Evolutionary conservation across 2,888 invertebrate species (phyloP).

Genomic region (Drosophila quinaria): DNA sequence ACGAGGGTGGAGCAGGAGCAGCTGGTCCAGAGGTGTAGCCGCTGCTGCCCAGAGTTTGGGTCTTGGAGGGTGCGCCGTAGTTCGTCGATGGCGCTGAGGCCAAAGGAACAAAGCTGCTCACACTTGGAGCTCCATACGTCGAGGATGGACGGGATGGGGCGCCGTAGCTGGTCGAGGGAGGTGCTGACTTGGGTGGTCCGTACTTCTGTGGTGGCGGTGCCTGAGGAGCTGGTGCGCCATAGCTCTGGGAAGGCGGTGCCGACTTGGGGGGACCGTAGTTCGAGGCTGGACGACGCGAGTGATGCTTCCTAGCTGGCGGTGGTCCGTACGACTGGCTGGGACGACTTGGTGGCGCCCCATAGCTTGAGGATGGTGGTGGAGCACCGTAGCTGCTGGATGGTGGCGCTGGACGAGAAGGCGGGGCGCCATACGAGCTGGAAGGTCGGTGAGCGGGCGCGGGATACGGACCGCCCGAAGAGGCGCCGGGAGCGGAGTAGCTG

Average conservation of each 20-base stretch:
- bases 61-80: conserved; percentile 87
- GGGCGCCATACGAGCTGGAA: conserved; percentile 79
- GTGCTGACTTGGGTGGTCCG: conserved; percentile 68
- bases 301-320: conserved; percentile 81
- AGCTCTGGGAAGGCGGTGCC: conserved; percentile 83
- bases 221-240: conserved; percentile 86
- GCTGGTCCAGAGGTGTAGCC: conserved; percentile 82
- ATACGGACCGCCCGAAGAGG: conserved; percentile 70
- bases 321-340: conserved; percentile 84
- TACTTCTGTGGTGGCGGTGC: conserved; percentile 76
- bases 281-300: conserved; percentile 86
- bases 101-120: conserved; percentile 83
- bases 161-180: conserved; percentile 73
- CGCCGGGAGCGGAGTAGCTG: conserved; percentile 85
- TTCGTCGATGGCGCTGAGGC: conserved; percentile 85
- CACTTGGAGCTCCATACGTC: conserved; percentile 85
- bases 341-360: conserved; percentile 76
- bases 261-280: conserved; percentile 85
- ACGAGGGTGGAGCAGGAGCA: conserved; percentile 84
- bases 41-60: conserved; percentile 62
- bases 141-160: conserved; percentile 84
- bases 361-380: conserved; percentile 67
- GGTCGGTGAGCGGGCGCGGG: conserved; percentile 80
- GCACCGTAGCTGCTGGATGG: no score
- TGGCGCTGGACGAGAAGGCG: conserved; percentile 55